Base-by-base conservation (phyloP, 92 coral and sea anemone species). In the Metridium senile region DNA sequence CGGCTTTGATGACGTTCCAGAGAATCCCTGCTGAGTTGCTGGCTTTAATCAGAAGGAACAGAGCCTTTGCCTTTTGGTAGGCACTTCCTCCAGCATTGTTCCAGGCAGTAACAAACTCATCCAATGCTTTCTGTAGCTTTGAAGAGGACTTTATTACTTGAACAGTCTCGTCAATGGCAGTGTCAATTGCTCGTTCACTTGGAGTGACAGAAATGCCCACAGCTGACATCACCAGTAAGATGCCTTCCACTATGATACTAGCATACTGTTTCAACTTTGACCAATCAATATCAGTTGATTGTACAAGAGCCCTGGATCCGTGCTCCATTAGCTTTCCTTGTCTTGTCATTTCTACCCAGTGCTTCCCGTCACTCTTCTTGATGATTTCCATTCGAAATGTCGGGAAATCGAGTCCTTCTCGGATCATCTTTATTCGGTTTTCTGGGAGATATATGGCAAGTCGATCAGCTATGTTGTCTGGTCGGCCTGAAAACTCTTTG, bases 301-400 rank as follows among this genome's bases (percentile, higher is more conserved):
- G 65, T 25, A 53, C 27, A 11, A 88, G 65, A 59, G 73, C 73
- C 45, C 53, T 74, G 3, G 93, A 70, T 45, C 59, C 72, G 68
- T 84, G 72, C 33, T 67, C n/a, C n/a, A n/a, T n/a, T n/a, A n/a
- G 58, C 22, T 74, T 31, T 10, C 78, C 89, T 26, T 32, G 74
- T 47, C 84, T 69, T 43, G 86, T 88, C 23, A 80, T 27, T 46
- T 85, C 70, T 21, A 71, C 86, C 89, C 49, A 47, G 58, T 88
- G 71, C 27, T 76, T 64, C 57, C 89, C 83, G 62, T 74, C 74
- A 18, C 72, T 66, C 35, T 33, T 67, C 71, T 72, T 64, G 73
- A 47, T 74, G 58, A 86, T 75, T 13, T 86, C 86, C 82, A 88
- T 80, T 61, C 77, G 71, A 76, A 83, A 85, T 75, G 86, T 84